Conservation (phyloP, 1,140 invertebrate genomes). For the Microvelia longipes region DNA sequence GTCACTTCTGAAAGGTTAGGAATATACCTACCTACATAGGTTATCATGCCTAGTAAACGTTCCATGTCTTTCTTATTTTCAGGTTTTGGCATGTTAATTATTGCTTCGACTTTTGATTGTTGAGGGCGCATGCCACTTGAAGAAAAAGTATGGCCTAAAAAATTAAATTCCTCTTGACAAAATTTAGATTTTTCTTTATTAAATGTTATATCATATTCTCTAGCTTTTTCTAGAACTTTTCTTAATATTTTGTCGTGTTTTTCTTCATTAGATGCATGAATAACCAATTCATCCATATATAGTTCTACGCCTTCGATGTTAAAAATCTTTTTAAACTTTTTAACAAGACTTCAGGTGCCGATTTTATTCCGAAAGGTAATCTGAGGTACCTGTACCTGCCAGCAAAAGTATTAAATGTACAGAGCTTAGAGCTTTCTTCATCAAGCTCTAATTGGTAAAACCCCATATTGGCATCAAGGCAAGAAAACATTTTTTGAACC, state of each 20-base stretch:
- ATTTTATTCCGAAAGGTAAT: constrained; percentile 30
- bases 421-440: constrained; percentile 26
- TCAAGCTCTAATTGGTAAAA: constrained; percentile 32
- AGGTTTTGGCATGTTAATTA: not conserved
- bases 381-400: constrained; percentile 29
- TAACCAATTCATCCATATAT: not conserved
- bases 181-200: not conserved
- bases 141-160: not conserved
- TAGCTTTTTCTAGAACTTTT: not conserved
- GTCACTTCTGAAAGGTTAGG: not conserved
- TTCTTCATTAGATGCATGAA: not conserved
- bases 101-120: not conserved
- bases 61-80: not conserved
- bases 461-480: constrained; percentile 23
- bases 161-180: not conserved
- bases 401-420: constrained; percentile 31
- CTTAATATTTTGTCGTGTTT: not conserved
- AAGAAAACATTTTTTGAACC: constrained; percentile 14
- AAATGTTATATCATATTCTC: not conserved
- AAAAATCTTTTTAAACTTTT: not conserved
- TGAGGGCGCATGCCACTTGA: not conserved
- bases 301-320: not conserved
- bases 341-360: constrained; percentile 17
- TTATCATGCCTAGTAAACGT: not conserved
- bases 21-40: not conserved